Evolutionary conservation across 2,888 invertebrate species (phyloP).

Genomic region (Ochropacha duplaris): DNA sequence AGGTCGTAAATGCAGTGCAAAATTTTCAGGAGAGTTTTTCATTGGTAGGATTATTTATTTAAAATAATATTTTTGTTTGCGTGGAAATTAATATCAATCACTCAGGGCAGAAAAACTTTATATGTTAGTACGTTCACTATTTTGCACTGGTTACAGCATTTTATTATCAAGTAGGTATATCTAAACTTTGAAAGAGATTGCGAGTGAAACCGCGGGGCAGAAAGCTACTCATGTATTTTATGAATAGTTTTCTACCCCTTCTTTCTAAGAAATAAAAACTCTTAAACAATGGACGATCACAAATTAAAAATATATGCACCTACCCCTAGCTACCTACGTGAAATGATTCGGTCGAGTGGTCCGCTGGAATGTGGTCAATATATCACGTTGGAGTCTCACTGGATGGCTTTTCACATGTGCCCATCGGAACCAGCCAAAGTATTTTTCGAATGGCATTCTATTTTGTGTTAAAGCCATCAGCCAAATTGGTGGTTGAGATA

Average conservation of each 20-base stretch:
- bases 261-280: background rate
- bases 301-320: background rate
- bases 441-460: background rate
- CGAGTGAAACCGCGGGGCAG: no score
- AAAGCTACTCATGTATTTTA: no score
- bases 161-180: no score
- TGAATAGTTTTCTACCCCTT: no score
- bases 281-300: background rate
- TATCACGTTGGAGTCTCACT: constrained; percentile 9
- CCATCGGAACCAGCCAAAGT: background rate
- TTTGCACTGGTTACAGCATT: no score
- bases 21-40: background rate
- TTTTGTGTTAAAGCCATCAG: background rate
- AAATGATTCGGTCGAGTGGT: constrained; percentile 3
- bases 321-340: background rate
- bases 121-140: no score
- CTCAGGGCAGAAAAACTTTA: no score
- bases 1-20: background rate
- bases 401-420: constrained; percentile 7
- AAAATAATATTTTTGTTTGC: no score
- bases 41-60: background rate
- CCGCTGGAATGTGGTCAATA: constrained; percentile 10
- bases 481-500: background rate
- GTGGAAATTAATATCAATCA: no score
- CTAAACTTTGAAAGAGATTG: no score